phyloP scores from a whole-genome alignment of 2,797 vertebrate species.

The Lithobates sylvaticus region DNA sequence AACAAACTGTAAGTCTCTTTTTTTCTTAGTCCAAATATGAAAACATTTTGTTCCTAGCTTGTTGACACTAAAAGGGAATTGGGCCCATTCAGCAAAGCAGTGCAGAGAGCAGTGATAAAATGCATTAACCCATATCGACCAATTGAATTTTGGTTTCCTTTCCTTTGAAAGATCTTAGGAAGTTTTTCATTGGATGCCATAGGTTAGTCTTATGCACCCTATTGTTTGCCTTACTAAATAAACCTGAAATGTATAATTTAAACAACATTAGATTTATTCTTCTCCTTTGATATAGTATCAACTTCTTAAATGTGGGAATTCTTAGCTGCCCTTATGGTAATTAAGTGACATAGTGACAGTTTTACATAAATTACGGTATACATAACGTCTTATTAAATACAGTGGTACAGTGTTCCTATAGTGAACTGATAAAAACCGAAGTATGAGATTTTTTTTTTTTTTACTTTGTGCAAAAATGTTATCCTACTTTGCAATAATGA shows the following conservation, averaged over 20 bases:
- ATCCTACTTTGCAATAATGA: not conserved
- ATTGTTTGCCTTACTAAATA: not conserved
- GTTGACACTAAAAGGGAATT: not conserved
- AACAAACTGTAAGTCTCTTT: conserved; percentile 62
- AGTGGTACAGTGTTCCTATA: not conserved
- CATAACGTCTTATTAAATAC: too few species aligned
- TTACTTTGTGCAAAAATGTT: not conserved
- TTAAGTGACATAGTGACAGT: not conserved
- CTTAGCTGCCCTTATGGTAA: not conserved
- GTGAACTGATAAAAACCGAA: not conserved
- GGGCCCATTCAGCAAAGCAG: not conserved
- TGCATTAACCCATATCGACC: not conserved
- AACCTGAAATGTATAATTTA: not conserved
- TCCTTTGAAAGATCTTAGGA: not conserved
- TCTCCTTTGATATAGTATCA: too few species aligned
- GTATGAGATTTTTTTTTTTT: not conserved
- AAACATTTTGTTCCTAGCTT: conserved; percentile 53
- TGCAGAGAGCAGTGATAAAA: not conserved
- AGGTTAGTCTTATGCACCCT: not conserved
- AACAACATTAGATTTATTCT: not conserved
- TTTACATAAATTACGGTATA: not conserved
- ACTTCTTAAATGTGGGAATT: not conserved
- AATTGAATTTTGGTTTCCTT: not conserved
- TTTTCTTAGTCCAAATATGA: conserved; percentile 63
- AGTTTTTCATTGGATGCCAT: not conserved